These are phyloP conservation scores for Ciconia maguari DNA, from an alignment of 2,113 vertebrate genomes.

Conservation along the genomic window DNA sequence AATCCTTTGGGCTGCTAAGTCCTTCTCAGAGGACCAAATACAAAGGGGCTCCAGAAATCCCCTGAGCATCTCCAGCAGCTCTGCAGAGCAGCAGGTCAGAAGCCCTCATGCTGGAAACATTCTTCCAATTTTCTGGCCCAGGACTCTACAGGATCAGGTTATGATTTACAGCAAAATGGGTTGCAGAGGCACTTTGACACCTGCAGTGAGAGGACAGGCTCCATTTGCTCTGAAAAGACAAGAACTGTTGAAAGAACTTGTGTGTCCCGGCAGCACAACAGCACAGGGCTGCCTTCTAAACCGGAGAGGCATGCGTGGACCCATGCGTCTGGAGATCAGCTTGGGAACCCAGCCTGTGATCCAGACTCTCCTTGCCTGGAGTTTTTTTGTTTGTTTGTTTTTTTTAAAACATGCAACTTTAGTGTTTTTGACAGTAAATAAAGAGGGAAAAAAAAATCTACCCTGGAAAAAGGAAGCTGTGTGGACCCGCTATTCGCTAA, in stretches of 20 bases:
- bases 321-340: background rate
- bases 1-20: background rate
- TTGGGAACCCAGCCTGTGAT: background rate
- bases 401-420: background rate
- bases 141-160: no score
- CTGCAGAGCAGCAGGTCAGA: background rate
- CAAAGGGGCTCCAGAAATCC: background rate
- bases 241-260: background rate
- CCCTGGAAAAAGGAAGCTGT: background rate
- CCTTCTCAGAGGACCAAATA: background rate
- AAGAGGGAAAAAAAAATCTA: background rate
- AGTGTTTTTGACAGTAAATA: background rate
- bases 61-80: background rate
- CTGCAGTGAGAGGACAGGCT: background rate
- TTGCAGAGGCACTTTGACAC: background rate
- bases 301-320: rapidly evolving
- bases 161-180: background rate
- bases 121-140: no score
- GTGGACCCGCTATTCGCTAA: background rate
- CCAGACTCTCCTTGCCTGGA: background rate
- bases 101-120: background rate
- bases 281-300: background rate
- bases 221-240: background rate
- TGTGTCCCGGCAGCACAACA: background rate
- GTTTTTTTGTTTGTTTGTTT: background rate